Evolutionary conservation across 2,888 invertebrate species (phyloP).

Genomic region (Limnephilus rhombicus): DNA sequence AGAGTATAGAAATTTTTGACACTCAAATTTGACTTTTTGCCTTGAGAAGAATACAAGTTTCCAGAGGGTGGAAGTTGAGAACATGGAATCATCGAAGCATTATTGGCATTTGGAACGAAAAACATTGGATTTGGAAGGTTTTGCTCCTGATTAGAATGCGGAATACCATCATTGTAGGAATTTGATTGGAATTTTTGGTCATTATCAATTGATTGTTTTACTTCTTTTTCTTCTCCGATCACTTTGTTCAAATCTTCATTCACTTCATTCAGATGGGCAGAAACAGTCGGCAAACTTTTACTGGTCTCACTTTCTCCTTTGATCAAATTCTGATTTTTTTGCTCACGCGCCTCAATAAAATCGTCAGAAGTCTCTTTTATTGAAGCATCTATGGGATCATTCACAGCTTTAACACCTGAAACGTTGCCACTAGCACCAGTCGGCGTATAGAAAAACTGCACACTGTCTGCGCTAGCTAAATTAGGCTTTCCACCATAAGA

Average conservation of each 20-base stretch:
- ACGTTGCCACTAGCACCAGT: neutral
- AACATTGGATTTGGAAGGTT: conserved; percentile 18
- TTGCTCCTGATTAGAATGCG: neutral
- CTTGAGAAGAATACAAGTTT: neutral
- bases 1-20: conserved; percentile 46
- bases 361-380: neutral
- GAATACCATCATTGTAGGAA: neutral
- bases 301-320: neutral
- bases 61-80: conserved; percentile 24
- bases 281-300: neutral
- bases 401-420: neutral
- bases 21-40: conserved; percentile 24
- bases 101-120: conserved; percentile 34
- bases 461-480: neutral
- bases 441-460: neutral
- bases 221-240: neutral
- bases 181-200: neutral
- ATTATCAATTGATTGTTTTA: neutral
- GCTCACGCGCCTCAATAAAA: neutral
- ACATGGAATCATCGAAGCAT: neutral
- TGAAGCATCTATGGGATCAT: neutral
- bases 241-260: neutral
- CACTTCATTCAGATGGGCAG: neutral
- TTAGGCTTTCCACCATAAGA: neutral
- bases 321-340: neutral